Conservation (phyloP, 2,888 invertebrate species). For the Cephalotes varians region DNA sequence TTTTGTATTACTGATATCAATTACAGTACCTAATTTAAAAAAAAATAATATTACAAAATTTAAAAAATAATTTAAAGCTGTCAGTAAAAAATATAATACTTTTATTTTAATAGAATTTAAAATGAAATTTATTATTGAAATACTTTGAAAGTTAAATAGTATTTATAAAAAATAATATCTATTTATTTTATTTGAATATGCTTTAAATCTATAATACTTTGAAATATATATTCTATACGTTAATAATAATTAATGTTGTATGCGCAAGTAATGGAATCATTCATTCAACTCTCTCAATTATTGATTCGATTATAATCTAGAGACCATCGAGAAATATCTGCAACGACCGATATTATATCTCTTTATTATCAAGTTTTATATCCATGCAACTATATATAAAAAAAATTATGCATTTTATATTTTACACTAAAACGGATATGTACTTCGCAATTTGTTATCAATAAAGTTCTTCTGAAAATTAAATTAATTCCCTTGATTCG, state of each 20-base stretch:
- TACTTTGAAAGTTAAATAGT: background rate
- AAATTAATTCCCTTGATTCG: slow-evolving; percentile 2
- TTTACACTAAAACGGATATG: background rate
- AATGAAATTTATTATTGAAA: background rate
- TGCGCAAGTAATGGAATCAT: background rate
- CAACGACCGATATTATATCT: background rate
- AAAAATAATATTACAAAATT: background rate
- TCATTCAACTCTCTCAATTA: background rate
- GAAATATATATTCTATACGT: background rate
- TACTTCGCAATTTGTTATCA: background rate
- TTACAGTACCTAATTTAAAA: background rate
- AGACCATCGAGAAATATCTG: background rate
- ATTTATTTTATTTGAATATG: background rate
- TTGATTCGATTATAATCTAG: background rate
- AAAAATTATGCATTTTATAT: background rate
- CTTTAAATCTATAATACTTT: background rate
- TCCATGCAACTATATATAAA: background rate
- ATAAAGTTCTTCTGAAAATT: background rate
- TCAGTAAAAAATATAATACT: background rate
- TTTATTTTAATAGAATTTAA: background rate
- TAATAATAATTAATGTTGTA: background rate
- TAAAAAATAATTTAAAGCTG: background rate
- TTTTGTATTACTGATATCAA: background rate
- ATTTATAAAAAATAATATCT: background rate
- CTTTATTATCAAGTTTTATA: background rate